phyloP scores from a whole-genome alignment of 1,140 invertebrate species.

The Drosophila pseudoananassae region DNA sequence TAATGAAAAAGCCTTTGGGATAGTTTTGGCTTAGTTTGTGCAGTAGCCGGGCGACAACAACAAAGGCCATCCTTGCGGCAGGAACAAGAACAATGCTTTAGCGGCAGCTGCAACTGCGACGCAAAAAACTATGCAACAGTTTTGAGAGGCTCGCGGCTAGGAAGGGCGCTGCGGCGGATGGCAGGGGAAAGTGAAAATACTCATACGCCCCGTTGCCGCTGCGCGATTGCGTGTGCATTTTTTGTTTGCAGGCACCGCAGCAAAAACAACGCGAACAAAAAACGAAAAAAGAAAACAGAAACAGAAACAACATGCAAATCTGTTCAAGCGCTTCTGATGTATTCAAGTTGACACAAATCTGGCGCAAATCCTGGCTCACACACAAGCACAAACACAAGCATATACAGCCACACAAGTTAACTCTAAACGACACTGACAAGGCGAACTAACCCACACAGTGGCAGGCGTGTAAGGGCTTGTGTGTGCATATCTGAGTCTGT shows the following conservation, averaged over 20 bases:
- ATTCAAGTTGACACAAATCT: conserved; percentile 83
- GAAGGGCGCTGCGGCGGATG: background rate
- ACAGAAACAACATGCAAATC: conserved; percentile 71
- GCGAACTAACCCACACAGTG: conserved; percentile 38
- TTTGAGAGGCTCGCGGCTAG: conserved; percentile 50
- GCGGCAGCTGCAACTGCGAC: conserved; percentile 21
- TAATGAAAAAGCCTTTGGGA: conserved; percentile 80
- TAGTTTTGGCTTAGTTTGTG: conserved; percentile 65
- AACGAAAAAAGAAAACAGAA: conserved; percentile 23
- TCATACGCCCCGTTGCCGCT: conserved; percentile 69
- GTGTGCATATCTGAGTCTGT: background rate
- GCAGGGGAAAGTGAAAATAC: conserved; percentile 35
- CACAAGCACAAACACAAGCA: conserved; percentile 28
- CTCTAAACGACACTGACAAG: conserved; percentile 73
- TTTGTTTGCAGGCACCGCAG: conserved; percentile 58
- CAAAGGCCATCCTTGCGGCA: conserved; percentile 55
- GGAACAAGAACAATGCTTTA: conserved; percentile 37
- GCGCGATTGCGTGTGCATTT: conserved; percentile 75
- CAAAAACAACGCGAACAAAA: conserved; percentile 25
- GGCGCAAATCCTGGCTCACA: conserved; percentile 75
- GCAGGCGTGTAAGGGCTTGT: background rate
- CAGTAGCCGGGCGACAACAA: conserved; percentile 49
- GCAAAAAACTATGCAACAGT: conserved; percentile 73
- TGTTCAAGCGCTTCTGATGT: conserved; percentile 78
- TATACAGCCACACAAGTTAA: conserved; percentile 38